phyloP scores from a whole-genome alignment of 2,113 vertebrate species.

The Cavia aperea region DNA sequence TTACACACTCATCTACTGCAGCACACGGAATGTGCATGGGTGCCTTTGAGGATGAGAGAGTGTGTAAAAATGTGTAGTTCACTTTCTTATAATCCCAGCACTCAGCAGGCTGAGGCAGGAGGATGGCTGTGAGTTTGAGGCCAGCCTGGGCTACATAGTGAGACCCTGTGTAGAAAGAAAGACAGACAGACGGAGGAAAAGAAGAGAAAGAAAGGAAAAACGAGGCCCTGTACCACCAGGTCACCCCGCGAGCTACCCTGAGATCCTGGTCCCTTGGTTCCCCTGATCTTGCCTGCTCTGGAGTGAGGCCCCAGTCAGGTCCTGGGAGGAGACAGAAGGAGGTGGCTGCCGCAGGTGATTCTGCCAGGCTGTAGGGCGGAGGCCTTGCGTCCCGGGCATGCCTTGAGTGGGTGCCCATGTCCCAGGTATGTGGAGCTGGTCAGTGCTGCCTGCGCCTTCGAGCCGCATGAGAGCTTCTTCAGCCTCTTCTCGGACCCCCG shows the following conservation, averaged over 20 bases:
- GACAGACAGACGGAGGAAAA: background rate
- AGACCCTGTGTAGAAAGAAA: too few relatives aligned
- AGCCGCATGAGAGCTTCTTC: constrained; percentile 93
- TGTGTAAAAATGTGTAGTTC: background rate
- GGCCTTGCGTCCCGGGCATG: background rate
- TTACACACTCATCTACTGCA: background rate
- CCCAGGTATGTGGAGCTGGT: constrained; percentile 93
- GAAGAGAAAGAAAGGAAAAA: background rate
- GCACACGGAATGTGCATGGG: background rate
- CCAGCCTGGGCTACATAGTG: background rate
- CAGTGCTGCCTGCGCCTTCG: constrained; percentile 89
- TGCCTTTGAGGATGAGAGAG: background rate
- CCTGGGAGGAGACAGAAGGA: background rate
- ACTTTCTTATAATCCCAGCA: background rate
- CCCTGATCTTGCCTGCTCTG: background rate
- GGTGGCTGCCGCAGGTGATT: background rate
- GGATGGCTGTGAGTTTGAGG: background rate
- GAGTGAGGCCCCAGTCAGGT: background rate
- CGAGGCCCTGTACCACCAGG: background rate
- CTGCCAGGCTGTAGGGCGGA: background rate
- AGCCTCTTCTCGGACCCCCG: constrained; percentile 93
- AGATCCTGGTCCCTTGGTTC: background rate
- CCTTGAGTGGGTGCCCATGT: background rate
- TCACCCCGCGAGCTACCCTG: background rate
- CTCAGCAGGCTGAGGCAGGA: background rate